Evolutionary conservation across 1,140 invertebrate species (phyloP), one percentile per base, ranked within the genome.

Genomic region (Watersipora subatra): DNA sequence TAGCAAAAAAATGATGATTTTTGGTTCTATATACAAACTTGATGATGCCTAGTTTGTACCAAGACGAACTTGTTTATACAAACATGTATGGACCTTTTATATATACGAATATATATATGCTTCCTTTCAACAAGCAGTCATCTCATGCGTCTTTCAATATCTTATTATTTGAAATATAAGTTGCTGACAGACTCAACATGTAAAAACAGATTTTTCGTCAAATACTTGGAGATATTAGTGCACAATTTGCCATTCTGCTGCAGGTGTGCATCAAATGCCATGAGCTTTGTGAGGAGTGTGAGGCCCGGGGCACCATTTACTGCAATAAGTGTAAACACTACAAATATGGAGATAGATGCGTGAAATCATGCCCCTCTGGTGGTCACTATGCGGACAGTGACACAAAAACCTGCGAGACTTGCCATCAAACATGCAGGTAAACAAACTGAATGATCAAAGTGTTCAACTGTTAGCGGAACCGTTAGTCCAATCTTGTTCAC

Each of bases 251-350:
- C 24, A 3, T 46, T 64, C 2, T 55, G 17, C 17, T 22, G 17
- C 56, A 64, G 63, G 29, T 20, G 22, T 64, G 63, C 46, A 7
- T 64, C 46, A 56, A 58, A 58, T 64, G 63, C 63, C 29, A 64
- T 24, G 2, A 59, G 2, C 28, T 64, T 2, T 64, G 63, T 26
- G 29, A 58, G 46, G 56, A 27, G 3, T 64, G 63, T 24, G 3
- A 20, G 24, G 28, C 19, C 19, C 20, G 19, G 15, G 63, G 63
- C 2, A 58, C 28, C 46, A 64, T 19, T 22, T 64, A 34, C 46
- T 28, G 28, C 46, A n/a, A n/a, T n/a, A 15, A n/a, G 24, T 64
- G 63, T 34, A 28, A 59, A 3, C 29, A 64, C 46, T 64, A 62
- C 30, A 22, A 24, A 2, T 64, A 27, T 34, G 24, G 56, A 59